Evolutionary conservation across 2,113 vertebrate species (phyloP).

Genomic region (Malurus alboscapulatus): DNA sequence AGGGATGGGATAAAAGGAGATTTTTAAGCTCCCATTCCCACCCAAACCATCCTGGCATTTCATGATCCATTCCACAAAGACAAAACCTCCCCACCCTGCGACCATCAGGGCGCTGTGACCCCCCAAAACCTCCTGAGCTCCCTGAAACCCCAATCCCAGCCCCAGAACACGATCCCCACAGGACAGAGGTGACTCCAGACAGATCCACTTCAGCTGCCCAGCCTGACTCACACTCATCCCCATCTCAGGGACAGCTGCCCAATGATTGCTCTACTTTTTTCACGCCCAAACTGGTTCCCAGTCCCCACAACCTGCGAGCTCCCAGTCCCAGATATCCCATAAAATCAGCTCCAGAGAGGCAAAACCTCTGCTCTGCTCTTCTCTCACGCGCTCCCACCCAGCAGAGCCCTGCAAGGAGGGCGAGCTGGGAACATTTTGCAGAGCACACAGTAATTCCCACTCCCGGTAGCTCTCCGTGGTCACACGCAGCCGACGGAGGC

Average conservation of each 20-base stretch:
- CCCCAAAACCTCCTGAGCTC: not conserved
- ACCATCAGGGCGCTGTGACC: not conserved
- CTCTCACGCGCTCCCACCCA: not conserved
- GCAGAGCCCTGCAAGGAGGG: not conserved
- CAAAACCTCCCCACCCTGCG: fast-evolving
- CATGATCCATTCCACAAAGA: not conserved
- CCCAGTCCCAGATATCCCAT: not conserved
- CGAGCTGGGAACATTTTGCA: not conserved
- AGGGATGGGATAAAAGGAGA: fast-evolving
- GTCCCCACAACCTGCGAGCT: not conserved
- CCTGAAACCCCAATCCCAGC: fast-evolving
- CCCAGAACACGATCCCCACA: fast-evolving
- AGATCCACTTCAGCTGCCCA: not conserved
- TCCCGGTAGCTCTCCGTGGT: not conserved
- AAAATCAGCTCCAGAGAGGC: not conserved
- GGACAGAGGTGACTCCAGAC: not conserved
- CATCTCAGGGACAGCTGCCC: conserved; percentile 57
- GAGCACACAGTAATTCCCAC: not conserved
- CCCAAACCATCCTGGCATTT: not conserved
- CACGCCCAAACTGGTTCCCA: conserved; percentile 56
- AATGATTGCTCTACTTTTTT: conserved; percentile 58
- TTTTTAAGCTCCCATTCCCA: not conserved
- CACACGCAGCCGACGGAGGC: not conserved
- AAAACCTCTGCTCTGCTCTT: not conserved
- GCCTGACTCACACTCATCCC: conserved; percentile 44